Evolutionary conservation across 1,140 invertebrate genomes (phyloP), one percentile per base, ranked within the genome.

Genomic region (Micrasema minimum): DNA sequence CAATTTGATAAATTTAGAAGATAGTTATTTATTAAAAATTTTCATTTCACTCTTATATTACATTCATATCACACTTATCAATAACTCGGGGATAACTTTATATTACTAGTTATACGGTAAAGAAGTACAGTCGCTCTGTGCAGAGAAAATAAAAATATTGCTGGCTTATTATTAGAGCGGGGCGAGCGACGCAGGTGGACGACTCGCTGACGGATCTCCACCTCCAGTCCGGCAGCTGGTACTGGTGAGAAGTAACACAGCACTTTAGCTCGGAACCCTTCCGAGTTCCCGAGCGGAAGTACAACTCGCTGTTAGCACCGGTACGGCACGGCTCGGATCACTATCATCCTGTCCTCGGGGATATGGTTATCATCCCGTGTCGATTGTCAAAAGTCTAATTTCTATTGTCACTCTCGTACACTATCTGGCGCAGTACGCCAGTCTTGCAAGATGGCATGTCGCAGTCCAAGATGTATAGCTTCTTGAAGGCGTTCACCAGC

Each of bases 191-290:
- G 2, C 26, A 31, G 26, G 26, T 4, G 26, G 26, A 31, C 7
- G 26, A 31, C 26, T 31, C 26, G 7, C 26, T 31, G 3, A 7
- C 26, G 26, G 26, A 31, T 2, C 26, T 31, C 26, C 26, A 31
- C 3, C 26, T 31, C 26, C 26, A 7, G 26, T 31, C 2, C 2
- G 26, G 65, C 10, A 55, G 26, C 18, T 57, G 14, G 45, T 53
- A 22, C 26, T 69, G 66, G 41, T 50, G 38, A 18, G 57, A n/a
- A 64, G 20, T 69, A 73, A 66, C 55, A 67, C 11, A 67, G 26
- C 45, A 74, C 38, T 53, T 74, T 71, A 6, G 64, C 68, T 31
- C 57, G 35, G 23, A 66, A 71, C 11, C 72, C 72, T 68, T 74
- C 72, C 6, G 45, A 41, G 26, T 71, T 74, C 9, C 72, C 72